Percentiles rank a stretch among this genome's conserved stretches.
Conservation (phyloP, 1,140 invertebrate genomes). For the Hyphantria cunea region DNA sequence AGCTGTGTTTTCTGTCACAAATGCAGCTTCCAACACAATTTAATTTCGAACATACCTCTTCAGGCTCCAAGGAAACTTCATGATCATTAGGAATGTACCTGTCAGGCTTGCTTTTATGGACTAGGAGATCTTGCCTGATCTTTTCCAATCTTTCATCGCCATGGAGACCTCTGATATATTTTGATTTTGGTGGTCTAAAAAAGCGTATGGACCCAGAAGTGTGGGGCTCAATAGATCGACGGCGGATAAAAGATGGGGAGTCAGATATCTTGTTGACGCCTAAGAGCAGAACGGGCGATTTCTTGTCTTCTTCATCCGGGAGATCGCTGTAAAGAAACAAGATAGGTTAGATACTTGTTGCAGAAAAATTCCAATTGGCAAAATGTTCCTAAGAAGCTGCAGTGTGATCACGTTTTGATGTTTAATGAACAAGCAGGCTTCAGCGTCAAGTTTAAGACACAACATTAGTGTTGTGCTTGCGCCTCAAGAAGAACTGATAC, state of each 20-base stretch:
- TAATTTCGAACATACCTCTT: slow-evolving; percentile 59
- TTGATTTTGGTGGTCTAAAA: slow-evolving; percentile 71
- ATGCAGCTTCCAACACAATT: slow-evolving; percentile 68
- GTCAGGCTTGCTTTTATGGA: slow-evolving; percentile 69
- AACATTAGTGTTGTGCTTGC: too few relatives aligned
- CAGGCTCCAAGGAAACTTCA: slow-evolving; percentile 56
- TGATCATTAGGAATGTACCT: slow-evolving; percentile 70
- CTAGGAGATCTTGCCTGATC: slow-evolving; percentile 71
- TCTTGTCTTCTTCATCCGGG: slow-evolving; percentile 75
- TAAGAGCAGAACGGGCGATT: slow-evolving; percentile 72
- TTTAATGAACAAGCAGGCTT: too few relatives aligned
- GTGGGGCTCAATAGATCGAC: slow-evolving; percentile 63
- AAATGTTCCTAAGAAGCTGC: slow-evolving; percentile 1
- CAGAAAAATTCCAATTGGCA: background rate
- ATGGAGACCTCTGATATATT: slow-evolving; percentile 71
- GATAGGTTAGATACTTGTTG: too few relatives aligned
- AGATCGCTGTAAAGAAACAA: slow-evolving; percentile 69
- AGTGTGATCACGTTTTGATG: background rate
- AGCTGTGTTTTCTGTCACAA: slow-evolving; percentile 62
- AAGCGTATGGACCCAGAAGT: slow-evolving; percentile 67
- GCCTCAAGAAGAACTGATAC: too few relatives aligned
- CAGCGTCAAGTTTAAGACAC: too few relatives aligned
- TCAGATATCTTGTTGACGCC: slow-evolving; percentile 76
- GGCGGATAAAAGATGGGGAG: slow-evolving; percentile 63
- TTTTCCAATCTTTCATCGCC: slow-evolving; percentile 74